A percentile compares a stretch with the other conserved stretches of the same genome.
Evolutionary conservation across 2,113 vertebrate species (phyloP).

Genomic region (Brienomyrus longianalis): DNA sequence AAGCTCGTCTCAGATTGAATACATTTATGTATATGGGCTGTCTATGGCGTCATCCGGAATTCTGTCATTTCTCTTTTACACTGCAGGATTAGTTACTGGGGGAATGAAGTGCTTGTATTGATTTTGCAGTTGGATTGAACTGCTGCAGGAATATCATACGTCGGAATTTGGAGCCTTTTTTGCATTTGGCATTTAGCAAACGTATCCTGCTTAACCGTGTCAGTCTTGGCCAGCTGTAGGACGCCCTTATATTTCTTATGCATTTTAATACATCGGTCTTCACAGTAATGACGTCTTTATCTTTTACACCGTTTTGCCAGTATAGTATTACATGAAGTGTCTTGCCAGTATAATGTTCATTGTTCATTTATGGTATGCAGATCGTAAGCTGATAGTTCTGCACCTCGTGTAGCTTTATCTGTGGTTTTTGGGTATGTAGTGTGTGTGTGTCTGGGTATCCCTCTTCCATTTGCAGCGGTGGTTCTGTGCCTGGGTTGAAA

Average conservation of each 20-base stretch:
- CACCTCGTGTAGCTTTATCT: neutral
- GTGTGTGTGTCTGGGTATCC: neutral
- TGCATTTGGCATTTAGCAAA: neutral
- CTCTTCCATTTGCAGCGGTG: neutral
- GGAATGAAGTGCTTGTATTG: slow-evolving; percentile 53
- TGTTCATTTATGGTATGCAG: neutral
- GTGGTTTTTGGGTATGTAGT: neutral
- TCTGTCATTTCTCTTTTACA: slow-evolving; percentile 44
- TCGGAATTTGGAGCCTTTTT: slow-evolving; percentile 34
- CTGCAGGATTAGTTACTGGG: slow-evolving; percentile 28
- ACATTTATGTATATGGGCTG: neutral
- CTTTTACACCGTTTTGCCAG: neutral
- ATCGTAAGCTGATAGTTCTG: neutral
- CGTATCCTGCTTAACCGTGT: neutral
- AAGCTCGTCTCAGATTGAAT: neutral
- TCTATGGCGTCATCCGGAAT: neutral
- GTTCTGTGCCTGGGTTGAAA: neutral
- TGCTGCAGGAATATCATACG: slow-evolving; percentile 52
- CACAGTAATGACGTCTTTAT: neutral
- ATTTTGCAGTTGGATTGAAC: slow-evolving; percentile 58
- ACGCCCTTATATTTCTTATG: neutral
- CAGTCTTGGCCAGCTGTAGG: neutral
- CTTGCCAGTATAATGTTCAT: neutral
- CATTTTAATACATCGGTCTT: neutral
- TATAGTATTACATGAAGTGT: neutral